Conservation (phyloP, 2,113 vertebrate genomes). For the human (Homo sapiens) region GRCh38 chr5:160697001-160697500, state of each 20-base stretch:
- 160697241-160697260: not conserved
- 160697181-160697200: not conserved
- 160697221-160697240: not conserved
- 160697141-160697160: not conserved
- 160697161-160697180: not conserved
- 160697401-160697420: not conserved
- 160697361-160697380: not conserved
- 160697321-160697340: not conserved
- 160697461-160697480: not conserved
- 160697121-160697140: not conserved
- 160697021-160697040: not conserved
- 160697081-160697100: not conserved
- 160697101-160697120: not conserved
- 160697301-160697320: not conserved
- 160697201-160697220: not conserved
- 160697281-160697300: not conserved
- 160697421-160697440: not conserved
- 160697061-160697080: not conserved
- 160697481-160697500: conserved; percentile 32
- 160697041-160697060: not conserved
- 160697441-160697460: not conserved
- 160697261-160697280: not conserved
- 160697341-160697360: not conserved
- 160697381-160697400: conserved; percentile 19
- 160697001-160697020: not conserved